Evolutionary conservation across 2,797 vertebrate species (phyloP).

Genomic region (Chaenodraco wilsoni): DNA sequence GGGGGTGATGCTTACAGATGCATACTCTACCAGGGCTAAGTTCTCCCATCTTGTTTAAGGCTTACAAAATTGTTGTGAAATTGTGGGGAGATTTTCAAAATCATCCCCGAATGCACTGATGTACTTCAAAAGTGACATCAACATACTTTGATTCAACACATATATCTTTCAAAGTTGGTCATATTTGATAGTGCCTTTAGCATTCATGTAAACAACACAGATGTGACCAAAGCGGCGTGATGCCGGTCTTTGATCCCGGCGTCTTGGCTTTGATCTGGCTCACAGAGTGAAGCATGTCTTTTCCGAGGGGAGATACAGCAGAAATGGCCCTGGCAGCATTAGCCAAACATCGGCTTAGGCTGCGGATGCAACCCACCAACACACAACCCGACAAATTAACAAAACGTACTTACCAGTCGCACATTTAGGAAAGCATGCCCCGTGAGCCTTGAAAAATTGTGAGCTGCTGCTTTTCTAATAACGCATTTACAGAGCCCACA

Average conservation of each 20-base stretch:
- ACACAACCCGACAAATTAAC: constrained; percentile 79
- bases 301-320: constrained; percentile 76
- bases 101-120: constrained; percentile 79
- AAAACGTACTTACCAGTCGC: constrained; percentile 79
- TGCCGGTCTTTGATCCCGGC: constrained; percentile 83
- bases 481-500: constrained; percentile 65
- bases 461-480: constrained; percentile 60
- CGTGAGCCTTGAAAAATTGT: constrained; percentile 62
- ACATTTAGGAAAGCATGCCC: constrained; percentile 63
- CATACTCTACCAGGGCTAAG: constrained; percentile 50
- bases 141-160: constrained; percentile 85
- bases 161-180: constrained; percentile 84
- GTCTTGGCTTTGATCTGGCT: constrained; percentile 84
- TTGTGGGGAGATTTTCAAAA: constrained; percentile 77
- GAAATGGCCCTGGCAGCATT: constrained; percentile 82
- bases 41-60: constrained; percentile 76
- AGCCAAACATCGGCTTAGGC: constrained; percentile 74
- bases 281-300: constrained; percentile 83
- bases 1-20: constrained; percentile 59
- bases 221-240: constrained; percentile 82
- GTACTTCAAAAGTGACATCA: constrained; percentile 87
- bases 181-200: constrained; percentile 88
- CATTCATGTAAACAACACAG: constrained; percentile 88
- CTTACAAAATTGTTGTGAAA: constrained; percentile 84
- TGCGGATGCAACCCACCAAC: constrained; percentile 70